Conservation (phyloP, 2,113 vertebrate genomes). For the Heterochromis multidens region DNA sequence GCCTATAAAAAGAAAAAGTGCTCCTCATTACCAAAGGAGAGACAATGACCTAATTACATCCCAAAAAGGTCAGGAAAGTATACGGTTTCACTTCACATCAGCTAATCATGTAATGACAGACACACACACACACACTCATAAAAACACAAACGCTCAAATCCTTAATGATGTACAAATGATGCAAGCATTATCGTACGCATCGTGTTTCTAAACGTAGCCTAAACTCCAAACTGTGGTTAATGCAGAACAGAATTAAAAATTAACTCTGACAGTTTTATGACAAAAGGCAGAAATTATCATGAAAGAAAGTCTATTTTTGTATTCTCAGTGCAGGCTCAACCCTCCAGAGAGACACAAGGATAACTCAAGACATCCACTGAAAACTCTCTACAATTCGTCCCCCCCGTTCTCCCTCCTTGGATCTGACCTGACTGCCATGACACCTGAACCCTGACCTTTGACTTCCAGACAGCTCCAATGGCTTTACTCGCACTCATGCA, state of each 20-base stretch:
- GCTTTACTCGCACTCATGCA: constrained; percentile 31
- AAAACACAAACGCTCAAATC: neutral
- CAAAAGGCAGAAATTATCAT: neutral
- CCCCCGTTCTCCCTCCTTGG: neutral
- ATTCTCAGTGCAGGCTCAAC: neutral
- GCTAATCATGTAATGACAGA: constrained; percentile 2
- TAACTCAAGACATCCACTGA: constrained; percentile 48
- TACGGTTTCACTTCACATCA: constrained; percentile 10
- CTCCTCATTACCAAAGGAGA: constrained; percentile 27
- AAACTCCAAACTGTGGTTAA: neutral
- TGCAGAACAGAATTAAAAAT: neutral
- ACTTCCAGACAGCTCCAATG: constrained; percentile 28
- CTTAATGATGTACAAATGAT: neutral
- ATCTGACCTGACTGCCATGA: constrained; percentile 36
- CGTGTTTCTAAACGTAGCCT: neutral
- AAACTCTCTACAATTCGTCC: constrained; percentile 6
- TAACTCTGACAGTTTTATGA: neutral
- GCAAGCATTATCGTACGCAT: neutral
- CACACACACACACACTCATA: neutral
- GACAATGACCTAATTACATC: constrained; percentile 46
- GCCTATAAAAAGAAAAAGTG: neutral
- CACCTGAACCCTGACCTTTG: constrained; percentile 51
- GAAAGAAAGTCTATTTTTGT: neutral
- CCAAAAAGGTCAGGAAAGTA: constrained; percentile 22
- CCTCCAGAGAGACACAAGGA: neutral